phyloP scores from a whole-genome alignment of 2,113 vertebrate species.

The Silurus asotus region DNA sequence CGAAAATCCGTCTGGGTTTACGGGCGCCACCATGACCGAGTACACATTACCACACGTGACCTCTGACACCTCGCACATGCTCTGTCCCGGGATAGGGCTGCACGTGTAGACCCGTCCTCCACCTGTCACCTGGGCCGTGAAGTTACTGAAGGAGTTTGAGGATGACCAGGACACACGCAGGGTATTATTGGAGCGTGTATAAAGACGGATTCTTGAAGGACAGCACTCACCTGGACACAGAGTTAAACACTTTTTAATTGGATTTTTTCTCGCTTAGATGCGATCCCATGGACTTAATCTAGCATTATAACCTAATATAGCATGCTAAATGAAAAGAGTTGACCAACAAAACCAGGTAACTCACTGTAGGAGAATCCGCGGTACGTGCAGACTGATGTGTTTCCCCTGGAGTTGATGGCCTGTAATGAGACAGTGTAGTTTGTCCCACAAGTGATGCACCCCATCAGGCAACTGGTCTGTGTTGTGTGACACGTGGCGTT shows the following conservation, averaged over 20 bases:
- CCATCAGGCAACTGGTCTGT: conserved; percentile 84
- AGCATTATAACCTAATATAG: no score
- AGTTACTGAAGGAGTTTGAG: conserved; percentile 64
- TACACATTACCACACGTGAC: conserved; percentile 84
- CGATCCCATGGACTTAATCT: no score
- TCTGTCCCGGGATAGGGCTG: conserved; percentile 65
- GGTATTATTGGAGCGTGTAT: conserved; percentile 70
- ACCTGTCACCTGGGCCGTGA: conserved; percentile 72
- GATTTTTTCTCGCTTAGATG: neutral
- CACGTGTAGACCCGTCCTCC: conserved; percentile 80
- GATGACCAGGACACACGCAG: conserved; percentile 82
- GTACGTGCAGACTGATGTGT: conserved; percentile 74
- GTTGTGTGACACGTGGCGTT: conserved; percentile 84
- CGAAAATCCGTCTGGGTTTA: conserved; percentile 69
- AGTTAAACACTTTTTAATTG: neutral
- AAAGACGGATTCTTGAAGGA: conserved; percentile 83
- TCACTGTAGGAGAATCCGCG: conserved; percentile 85
- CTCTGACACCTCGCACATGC: conserved; percentile 76
- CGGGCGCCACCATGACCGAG: conserved; percentile 78
- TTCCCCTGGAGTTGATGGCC: conserved; percentile 79
- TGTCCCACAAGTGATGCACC: conserved; percentile 86
- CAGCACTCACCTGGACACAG: conserved; percentile 81
- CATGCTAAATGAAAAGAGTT: no score
- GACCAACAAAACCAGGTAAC: conserved; percentile 56
- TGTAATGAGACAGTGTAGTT: conserved; percentile 84